A percentile compares a stretch with the other conserved stretches of the same genome.
phyloP scores from a whole-genome alignment of 2,888 invertebrate species.

The Diploptera punctata region DNA sequence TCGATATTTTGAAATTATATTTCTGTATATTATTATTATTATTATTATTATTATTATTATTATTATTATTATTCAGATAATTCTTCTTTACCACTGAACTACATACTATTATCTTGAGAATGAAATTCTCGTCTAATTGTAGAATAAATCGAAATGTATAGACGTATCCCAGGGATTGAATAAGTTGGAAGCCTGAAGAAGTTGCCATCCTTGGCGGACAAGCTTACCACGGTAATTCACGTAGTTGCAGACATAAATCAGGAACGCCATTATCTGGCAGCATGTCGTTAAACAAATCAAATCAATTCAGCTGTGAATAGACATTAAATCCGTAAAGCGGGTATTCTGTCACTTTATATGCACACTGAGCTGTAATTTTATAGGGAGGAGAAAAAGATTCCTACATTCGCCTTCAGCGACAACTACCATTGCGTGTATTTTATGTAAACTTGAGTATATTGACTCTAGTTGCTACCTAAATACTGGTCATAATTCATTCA shows the following conservation, averaged over 20 bases:
- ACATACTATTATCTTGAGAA: no score
- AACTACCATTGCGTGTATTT: not conserved
- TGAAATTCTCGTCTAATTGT: no score
- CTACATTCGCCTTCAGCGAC: not conserved
- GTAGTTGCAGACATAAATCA: not conserved
- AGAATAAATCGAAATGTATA: no score
- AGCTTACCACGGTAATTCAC: conserved; percentile 3
- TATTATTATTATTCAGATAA: no score
- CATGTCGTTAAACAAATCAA: conserved; percentile 1
- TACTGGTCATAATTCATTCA: no score
- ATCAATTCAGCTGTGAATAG: conserved; percentile 1
- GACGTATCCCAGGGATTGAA: no score
- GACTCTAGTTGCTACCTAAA: not conserved
- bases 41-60: no score
- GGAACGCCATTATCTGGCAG: not conserved
- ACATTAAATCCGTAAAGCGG: not conserved
- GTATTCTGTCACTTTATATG: not conserved
- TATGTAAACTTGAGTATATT: conserved; percentile 3
- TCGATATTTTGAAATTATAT: no score
- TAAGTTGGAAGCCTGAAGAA: no score
- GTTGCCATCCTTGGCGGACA: no score
- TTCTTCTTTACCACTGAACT: no score
- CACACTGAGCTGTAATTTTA: conserved; percentile 3
- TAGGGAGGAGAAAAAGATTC: not conserved
- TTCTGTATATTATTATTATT: no score